A percentile compares a stretch with the other conserved stretches of the same genome.
phyloP scores from a whole-genome alignment of 2,888 invertebrate species.

The Heliconius erato region DNA sequence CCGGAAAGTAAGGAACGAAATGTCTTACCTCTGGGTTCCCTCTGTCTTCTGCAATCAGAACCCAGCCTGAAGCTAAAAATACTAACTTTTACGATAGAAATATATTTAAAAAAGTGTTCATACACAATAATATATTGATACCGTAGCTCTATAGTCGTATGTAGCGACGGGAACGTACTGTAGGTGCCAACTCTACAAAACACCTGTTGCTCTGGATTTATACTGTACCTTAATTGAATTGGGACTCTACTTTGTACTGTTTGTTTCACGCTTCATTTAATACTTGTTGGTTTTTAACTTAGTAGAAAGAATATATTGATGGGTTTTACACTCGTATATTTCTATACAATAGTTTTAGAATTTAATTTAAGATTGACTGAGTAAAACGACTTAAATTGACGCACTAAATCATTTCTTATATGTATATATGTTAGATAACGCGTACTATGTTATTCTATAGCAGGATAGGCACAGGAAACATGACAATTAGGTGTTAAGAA shows the following conservation, averaged over 20 bases:
- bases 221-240: constrained; percentile 21
- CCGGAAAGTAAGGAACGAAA: background rate
- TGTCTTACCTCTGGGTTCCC: background rate
- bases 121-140: background rate
- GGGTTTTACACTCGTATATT: background rate
- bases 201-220: constrained; percentile 24
- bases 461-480: background rate
- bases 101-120: background rate
- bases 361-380: no score
- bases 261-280: constrained; percentile 15
- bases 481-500: background rate
- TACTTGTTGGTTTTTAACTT: background rate
- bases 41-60: background rate
- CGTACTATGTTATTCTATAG: background rate
- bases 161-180: background rate
- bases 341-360: no score
- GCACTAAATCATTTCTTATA: no score
- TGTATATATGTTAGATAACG: no score
- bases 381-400: no score
- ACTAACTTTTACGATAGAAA: background rate
- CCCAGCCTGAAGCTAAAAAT: background rate
- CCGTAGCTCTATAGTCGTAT: background rate
- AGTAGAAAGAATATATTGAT: background rate
- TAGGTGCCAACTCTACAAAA: constrained; percentile 16
- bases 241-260: background rate